phyloP scores from a whole-genome alignment of 2,797 vertebrate species.

The Phalanger gymnotis region DNA sequence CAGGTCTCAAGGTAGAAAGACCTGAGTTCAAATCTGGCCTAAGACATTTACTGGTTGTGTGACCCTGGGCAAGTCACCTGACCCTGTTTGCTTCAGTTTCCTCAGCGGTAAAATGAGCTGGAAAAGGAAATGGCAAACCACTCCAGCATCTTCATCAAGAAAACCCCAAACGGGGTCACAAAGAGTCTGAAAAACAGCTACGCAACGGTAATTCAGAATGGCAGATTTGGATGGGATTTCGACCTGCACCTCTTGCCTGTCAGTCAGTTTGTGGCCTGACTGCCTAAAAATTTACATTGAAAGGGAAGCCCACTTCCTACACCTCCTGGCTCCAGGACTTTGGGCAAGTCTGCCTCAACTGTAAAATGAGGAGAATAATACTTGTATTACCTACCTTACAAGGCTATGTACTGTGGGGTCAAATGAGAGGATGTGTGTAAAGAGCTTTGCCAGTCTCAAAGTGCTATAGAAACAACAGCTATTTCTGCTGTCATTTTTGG shows the following conservation, averaged over 20 bases:
- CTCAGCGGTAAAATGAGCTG: not conserved
- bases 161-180: not conserved
- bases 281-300: not conserved
- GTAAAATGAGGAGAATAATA: not conserved
- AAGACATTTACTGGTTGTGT: not conserved
- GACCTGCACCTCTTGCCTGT: too few relatives aligned
- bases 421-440: not conserved
- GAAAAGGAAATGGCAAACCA: not conserved
- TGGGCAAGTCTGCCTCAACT: not conserved
- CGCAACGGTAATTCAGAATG: not conserved
- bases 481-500: not conserved
- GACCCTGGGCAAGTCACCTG: not conserved
- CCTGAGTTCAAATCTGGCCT: not conserved
- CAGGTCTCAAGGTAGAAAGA: not conserved
- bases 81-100: not conserved
- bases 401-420: not conserved
- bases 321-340: not conserved
- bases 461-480: not conserved
- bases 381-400: not conserved
- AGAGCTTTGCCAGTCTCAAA: not conserved
- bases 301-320: not conserved
- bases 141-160: not conserved
- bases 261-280: not conserved
- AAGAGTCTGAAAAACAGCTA: not conserved
- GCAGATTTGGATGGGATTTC: not conserved